Conservation (phyloP, 2,113 vertebrate species). For the Chrysemys picta region DNA sequence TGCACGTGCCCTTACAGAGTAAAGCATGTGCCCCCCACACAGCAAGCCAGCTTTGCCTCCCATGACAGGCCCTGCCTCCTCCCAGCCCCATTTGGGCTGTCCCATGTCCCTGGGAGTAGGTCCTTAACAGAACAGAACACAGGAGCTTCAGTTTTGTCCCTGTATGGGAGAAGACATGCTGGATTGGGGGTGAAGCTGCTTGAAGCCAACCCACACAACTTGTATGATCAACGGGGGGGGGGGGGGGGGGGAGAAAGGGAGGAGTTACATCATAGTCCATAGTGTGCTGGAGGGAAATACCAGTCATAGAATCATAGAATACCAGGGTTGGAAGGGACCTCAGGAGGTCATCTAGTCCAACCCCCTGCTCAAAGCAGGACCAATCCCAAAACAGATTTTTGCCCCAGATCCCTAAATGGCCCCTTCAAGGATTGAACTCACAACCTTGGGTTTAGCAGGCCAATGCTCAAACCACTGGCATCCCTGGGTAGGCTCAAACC, state of each 20-base stretch:
- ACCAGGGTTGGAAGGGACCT: too few species aligned
- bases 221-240: accelerated
- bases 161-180: neutral
- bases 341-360: too few species aligned
- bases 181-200: neutral
- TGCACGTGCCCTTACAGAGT: too few species aligned
- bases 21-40: neutral
- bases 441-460: too few species aligned
- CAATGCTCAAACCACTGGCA: too few species aligned
- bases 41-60: neutral
- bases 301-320: neutral
- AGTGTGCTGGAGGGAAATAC: neutral
- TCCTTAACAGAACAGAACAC: neutral
- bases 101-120: neutral
- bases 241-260: too few species aligned
- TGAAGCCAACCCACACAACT: neutral
- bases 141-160: neutral
- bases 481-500: too few species aligned
- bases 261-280: neutral
- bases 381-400: too few species aligned
- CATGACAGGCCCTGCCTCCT: neutral
- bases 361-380: too few species aligned
- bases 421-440: too few species aligned
- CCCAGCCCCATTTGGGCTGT: neutral
- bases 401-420: too few species aligned